A percentile compares a stretch with the other conserved stretches of the same genome.
Conservation (phyloP, 2,888 invertebrate species). For the Xylota sylvarum region DNA sequence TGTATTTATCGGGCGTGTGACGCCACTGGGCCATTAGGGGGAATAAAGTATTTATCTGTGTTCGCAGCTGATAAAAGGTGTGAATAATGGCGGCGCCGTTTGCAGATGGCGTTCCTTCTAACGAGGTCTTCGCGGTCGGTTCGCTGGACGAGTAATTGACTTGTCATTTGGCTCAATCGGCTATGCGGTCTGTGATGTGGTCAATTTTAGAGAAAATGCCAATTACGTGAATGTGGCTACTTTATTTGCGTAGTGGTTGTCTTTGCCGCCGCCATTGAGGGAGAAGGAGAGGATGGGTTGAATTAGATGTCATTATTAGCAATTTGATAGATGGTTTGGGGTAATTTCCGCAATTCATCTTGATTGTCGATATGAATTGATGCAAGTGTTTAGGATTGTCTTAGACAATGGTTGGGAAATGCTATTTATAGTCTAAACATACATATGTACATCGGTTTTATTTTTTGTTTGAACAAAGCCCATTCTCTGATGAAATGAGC, state of each 20-base stretch:
- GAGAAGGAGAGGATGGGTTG: constrained; percentile 7
- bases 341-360: constrained; percentile 1
- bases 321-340: constrained; percentile 62
- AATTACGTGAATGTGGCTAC: constrained; percentile 58
- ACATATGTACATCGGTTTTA: too few relatives aligned
- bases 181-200: constrained; percentile 51
- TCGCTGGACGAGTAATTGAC: constrained; percentile 62
- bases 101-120: constrained; percentile 17
- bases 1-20: constrained; percentile 50
- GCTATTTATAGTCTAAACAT: too few relatives aligned
- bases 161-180: constrained; percentile 62
- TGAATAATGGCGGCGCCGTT: constrained; percentile 64
- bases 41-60: constrained; percentile 17
- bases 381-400: background rate
- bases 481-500: too few relatives aligned
- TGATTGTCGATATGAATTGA: background rate
- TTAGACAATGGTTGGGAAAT: background rate
- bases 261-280: background rate
- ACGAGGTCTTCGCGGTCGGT: constrained; percentile 44
- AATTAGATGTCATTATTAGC: constrained; percentile 65
- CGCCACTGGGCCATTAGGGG: constrained; percentile 36
- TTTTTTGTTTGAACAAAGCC: too few relatives aligned
- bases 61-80: constrained; percentile 72
- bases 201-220: constrained; percentile 69
- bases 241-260: constrained; percentile 54